phyloP scores from a whole-genome alignment of 2,797 vertebrate species.

The Nannoperca obscura region DNA sequence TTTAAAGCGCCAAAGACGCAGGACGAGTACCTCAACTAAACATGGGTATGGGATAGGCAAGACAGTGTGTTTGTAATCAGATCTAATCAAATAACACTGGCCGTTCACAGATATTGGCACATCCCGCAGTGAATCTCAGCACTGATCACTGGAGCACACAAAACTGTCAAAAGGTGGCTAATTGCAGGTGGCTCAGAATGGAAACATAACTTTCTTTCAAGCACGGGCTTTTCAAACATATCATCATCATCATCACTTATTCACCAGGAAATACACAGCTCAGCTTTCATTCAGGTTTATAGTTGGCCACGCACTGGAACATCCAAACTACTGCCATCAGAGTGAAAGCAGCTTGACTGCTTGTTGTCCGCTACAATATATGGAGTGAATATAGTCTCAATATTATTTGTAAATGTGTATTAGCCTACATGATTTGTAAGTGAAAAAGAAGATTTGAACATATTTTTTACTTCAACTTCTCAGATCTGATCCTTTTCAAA shows the following conservation, averaged over 20 bases:
- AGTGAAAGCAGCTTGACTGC: neutral
- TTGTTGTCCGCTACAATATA: neutral
- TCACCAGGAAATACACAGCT: conserved; percentile 3
- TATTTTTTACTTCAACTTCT: no score
- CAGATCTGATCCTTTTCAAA: no score
- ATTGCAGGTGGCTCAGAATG: neutral
- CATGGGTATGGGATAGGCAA: no score
- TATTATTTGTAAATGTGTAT: no score
- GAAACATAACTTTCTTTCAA: neutral
- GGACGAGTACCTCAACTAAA: no score
- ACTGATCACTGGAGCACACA: neutral
- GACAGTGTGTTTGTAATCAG: no score
- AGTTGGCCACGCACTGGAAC: neutral
- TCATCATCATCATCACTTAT: neutral
- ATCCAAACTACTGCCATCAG: neutral
- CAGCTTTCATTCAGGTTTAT: neutral
- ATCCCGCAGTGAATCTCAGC: neutral
- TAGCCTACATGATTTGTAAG: no score
- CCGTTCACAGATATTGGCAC: neutral
- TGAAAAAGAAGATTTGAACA: no score
- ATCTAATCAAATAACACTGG: neutral
- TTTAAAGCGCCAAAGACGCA: no score
- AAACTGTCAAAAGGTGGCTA: neutral
- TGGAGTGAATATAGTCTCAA: no score
- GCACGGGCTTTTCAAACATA: neutral